Evolutionary conservation across 2,888 invertebrate species (phyloP).

Genomic region (Pelosia muscerda): DNA sequence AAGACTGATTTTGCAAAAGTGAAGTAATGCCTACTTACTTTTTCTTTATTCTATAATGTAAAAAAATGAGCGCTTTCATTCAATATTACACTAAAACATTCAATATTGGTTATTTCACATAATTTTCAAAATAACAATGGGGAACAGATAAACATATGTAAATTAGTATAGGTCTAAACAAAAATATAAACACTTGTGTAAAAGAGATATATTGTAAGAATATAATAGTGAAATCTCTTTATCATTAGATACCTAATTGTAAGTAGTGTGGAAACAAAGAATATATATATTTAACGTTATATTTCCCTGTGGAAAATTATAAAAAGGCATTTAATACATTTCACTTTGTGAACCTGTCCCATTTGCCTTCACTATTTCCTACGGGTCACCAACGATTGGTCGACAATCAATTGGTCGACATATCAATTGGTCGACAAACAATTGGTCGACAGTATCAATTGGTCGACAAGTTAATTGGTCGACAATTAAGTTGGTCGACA

Average conservation of each 20-base stretch:
- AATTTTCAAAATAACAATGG: conserved; percentile 80
- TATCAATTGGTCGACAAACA: too few species aligned
- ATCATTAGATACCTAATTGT: conserved; percentile 79
- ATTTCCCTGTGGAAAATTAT: conserved; percentile 68
- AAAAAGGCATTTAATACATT: conserved; percentile 82
- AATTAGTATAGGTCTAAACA: conserved; percentile 83
- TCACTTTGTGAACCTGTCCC: conserved; percentile 71
- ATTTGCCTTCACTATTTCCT: conserved; percentile 71
- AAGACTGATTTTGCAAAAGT: conserved; percentile 66
- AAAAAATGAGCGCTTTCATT: conserved; percentile 44
- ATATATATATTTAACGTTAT: conserved; percentile 77
- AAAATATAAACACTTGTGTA: conserved; percentile 65
- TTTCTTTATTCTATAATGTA: conserved; percentile 39
- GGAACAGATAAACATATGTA: conserved; percentile 87
- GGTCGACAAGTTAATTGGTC: too few species aligned
- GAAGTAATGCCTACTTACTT: conserved; percentile 45
- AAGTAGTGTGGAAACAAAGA: conserved; percentile 75
- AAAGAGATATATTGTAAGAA: conserved; percentile 81
- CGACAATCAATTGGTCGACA: too few species aligned
- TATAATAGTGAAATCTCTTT: conserved; percentile 78
- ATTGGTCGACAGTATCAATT: too few species aligned
- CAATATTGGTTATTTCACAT: conserved; percentile 59
- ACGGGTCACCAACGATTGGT: too few species aligned
- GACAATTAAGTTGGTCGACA: too few species aligned
- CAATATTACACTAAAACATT: conserved; percentile 51